These are phyloP conservation scores for Synergus itoensis DNA, from an alignment of 2,888 invertebrate genomes.

Conservation along the genomic window DNA sequence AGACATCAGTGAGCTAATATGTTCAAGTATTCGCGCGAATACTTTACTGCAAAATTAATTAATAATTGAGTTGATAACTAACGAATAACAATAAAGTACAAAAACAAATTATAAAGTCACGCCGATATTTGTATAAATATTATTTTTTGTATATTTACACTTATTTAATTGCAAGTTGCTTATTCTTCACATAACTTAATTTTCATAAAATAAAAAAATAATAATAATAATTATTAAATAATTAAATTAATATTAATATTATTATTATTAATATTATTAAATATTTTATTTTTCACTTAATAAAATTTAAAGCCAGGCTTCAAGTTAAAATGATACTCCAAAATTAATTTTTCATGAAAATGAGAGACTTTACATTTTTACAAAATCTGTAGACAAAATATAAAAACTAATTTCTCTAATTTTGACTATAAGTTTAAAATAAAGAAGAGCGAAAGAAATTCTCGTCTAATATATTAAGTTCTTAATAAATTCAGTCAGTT, in stretches of 20 bases:
- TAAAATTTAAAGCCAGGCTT: background rate
- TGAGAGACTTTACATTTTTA: slow-evolving; percentile 1
- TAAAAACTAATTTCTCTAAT: slow-evolving; percentile 11
- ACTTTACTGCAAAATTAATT: slow-evolving; percentile 17
- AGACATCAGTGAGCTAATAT: slow-evolving; percentile 36
- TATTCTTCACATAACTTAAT: background rate
- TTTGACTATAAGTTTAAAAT: background rate
- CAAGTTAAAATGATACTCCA: background rate
- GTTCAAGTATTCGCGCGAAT: slow-evolving; percentile 28
- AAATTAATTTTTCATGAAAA: slow-evolving; percentile 18
- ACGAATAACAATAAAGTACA: background rate
- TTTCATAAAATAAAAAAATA: too few species aligned
- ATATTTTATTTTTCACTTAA: too few species aligned
- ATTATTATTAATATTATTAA: too few species aligned
- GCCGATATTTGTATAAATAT: background rate
- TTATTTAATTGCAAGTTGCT: background rate
- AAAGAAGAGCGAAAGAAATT: slow-evolving; percentile 16
- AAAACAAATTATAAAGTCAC: background rate
- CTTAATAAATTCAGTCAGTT: slow-evolving; percentile 33
- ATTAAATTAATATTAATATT: too few species aligned
- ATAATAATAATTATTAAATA: too few species aligned
- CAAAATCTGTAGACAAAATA: slow-evolving; percentile 37
- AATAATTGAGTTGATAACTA: background rate
- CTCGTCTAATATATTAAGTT: background rate
- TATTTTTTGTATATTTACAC: background rate